phyloP scores from a whole-genome alignment of 92 coral and sea anemone genomes.

The Hydrozoanthus gracilis region DNA sequence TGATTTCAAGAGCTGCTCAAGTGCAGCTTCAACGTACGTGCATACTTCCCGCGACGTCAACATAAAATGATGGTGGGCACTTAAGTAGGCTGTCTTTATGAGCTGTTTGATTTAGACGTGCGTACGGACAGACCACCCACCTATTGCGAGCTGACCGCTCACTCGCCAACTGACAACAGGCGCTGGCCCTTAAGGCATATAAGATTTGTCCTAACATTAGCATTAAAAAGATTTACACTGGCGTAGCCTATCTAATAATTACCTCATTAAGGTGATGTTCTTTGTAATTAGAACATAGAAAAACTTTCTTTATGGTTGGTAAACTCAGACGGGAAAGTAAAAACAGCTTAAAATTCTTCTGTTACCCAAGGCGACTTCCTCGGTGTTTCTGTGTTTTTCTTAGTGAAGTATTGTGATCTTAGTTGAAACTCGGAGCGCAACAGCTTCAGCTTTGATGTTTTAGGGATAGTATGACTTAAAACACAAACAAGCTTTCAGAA shows the following conservation, averaged over 20 bases:
- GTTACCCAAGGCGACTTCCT: background rate
- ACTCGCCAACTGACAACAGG: conserved; percentile 74
- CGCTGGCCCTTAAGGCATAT: conserved; percentile 69
- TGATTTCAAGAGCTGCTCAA: background rate
- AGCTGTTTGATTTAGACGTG: conserved; percentile 76
- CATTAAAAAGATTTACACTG: conserved; percentile 88
- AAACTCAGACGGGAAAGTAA: conserved; percentile 77
- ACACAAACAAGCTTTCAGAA: conserved; percentile 66
- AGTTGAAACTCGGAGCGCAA: conserved; percentile 36
- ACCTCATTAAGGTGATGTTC: conserved; percentile 89
- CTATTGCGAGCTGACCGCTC: conserved; percentile 61
- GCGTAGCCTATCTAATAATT: conserved; percentile 83
- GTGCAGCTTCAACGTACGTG: background rate
- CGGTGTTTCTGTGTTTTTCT: background rate
- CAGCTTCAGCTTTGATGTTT: conserved; percentile 24
- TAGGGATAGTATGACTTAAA: conserved; percentile 66
- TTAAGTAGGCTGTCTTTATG: conserved; percentile 59
- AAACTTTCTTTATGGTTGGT: conserved; percentile 85
- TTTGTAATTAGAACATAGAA: conserved; percentile 88
- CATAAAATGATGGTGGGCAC: conserved; percentile 50
- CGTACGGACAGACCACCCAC: conserved; percentile 87
- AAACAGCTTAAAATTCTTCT: background rate
- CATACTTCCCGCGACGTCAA: conserved; percentile 41
- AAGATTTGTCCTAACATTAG: conserved; percentile 86
- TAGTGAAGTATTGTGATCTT: background rate